Evolutionary conservation across 2,113 vertebrate genomes (phyloP), one percentile per base, ranked within the genome.

Genomic region (Myrmecophaga tridactyla): DNA sequence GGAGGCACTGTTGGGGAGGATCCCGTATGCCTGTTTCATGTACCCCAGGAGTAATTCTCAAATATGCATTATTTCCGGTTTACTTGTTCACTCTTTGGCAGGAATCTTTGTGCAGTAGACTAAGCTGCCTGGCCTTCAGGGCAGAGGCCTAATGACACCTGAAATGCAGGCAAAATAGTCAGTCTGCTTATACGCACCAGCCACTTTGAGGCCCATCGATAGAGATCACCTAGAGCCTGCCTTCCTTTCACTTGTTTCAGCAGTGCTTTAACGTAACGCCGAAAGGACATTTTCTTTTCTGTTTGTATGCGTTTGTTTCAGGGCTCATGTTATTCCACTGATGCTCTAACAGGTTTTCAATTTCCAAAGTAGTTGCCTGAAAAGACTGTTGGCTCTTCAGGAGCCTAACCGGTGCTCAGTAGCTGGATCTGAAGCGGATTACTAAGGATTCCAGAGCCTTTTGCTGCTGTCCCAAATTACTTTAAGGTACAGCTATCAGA

Each of bases 401-500:
- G 94, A 98, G 97, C 97, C 98, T 98, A 97, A 97, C 97, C 17
- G 18, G 94, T 34, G 95, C 98, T 98, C 98, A 98, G 98, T 97
- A 97, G 97, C 90, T 94, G 98, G 97, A 98, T 98, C 98, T 98
- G 97, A 98, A 96, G 89, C 46, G 97, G 98, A 98, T 98, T 98
- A 98, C 98, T 98, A 97, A 98, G 98, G 98, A 98, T 98, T 98
- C 98, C 90, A 93, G 96, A 97, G 98, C 97, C 98, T 98, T 98
- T 98, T 98, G 97, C 98, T 97, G 98, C 98, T 98, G 98, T 98
- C 98, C 98, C 97, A 98, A 98, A 98, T 98, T 98, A 98, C 98
- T 98, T 98, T 98, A 98, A 98, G 97, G 97, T 97, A 97, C 93
- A 98, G 97, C 94, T 97, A 96, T 97, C 97, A 98, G 98, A 97